phyloP scores from a whole-genome alignment of 2,888 invertebrate species.

The Nephrotoma flavescens region DNA sequence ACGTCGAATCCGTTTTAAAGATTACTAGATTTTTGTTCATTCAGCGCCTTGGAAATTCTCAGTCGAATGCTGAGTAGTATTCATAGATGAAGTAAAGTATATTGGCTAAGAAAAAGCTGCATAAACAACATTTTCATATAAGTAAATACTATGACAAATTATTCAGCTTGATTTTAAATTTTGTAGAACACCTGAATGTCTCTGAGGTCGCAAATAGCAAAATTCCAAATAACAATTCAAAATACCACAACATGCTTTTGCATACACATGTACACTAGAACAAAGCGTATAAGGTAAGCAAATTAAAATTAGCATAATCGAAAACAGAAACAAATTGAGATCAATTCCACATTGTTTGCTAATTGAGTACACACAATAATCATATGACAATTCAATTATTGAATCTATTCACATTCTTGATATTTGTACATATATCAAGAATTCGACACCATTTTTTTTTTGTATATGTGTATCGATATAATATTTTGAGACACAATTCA shows the following conservation, averaged over 20 bases:
- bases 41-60: too few relatives aligned
- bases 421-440: background rate
- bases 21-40: too few relatives aligned
- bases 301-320: background rate
- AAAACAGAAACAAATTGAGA: background rate
- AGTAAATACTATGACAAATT: too few relatives aligned
- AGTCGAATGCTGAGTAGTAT: too few relatives aligned
- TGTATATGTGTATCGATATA: background rate
- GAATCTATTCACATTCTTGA: background rate
- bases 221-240: background rate
- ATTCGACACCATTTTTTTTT: background rate
- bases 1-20: too few relatives aligned
- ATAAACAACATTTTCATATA: too few relatives aligned
- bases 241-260: background rate
- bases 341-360: background rate
- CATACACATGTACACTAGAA: too few relatives aligned
- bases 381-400: background rate
- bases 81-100: too few relatives aligned
- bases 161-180: too few relatives aligned
- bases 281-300: background rate
- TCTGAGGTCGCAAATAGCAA: too few relatives aligned
- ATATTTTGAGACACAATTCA: background rate
- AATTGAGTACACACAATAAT: background rate
- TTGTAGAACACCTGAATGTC: too few relatives aligned
- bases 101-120: too few relatives aligned